Base-by-base conservation (phyloP, 1,140 invertebrate species). In the Pseudomyrmex gracilis region DNA sequence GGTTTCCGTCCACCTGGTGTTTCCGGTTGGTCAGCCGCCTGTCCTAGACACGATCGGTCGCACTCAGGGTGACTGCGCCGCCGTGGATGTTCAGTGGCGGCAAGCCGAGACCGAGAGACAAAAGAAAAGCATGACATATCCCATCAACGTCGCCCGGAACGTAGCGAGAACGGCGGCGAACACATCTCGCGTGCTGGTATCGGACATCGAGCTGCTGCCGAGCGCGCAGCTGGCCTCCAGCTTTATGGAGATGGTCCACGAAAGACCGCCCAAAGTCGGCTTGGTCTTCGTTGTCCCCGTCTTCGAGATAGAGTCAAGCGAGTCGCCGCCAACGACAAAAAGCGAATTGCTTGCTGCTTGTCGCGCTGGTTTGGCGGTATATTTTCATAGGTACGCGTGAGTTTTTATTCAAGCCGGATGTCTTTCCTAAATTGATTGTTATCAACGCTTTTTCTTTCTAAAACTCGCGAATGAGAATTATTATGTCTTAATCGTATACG, bases 111-210 rank as follows among this genome's bases (percentile, higher is more conserved):
- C 96, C 0, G 96, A 95, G 84, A 94, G 96, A 77, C 94, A 93
- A 47, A 89, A 92, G 9, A 92, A 95, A 43, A 92, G 92, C 34
- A 93, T 97, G 88, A 94, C 95, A 15, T 98, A 97, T 93, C 97
- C 97, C 0, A 96, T 98, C 83, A 97, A 98, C 88, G 96, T 97
- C 0, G 96, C 95, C 1, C 95, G 97, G 87, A 97, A 97, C 85
- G 95, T 96, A 2, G 97, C 97, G 0, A 94, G 96, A 80, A 94
- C 93, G 60, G 94, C 95, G 15, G 95, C 96, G 1, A 92, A 90
- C 45, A 97, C 96, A 10, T 93, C 95, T 73, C 96, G 96, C 90
- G 96, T 98, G 70, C 93, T 98, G 87, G 97, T 97, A 0, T 96
- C 96, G 7, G 97, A 98, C 91, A 96, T 97, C 78, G 97, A 98